A percentile compares a stretch with the other conserved stretches of the same genome.
phyloP scores from a whole-genome alignment of 2,797 vertebrate genomes.

The Harpagifer antarcticus region DNA sequence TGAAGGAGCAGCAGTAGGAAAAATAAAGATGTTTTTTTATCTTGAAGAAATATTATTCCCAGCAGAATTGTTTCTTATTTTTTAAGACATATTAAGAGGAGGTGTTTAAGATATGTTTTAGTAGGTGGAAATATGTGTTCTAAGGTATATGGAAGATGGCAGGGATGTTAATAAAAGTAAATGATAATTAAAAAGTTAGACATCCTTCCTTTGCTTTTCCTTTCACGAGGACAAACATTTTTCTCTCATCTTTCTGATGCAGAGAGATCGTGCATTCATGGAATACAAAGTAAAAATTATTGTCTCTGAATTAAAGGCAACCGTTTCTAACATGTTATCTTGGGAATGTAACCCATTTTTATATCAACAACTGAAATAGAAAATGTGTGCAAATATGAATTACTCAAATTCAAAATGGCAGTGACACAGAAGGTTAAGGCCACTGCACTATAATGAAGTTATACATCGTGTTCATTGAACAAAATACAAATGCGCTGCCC shows the following conservation, averaged over 20 bases:
- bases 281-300: background rate
- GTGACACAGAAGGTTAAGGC: background rate
- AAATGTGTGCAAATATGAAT: background rate
- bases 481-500: background rate
- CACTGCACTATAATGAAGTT: slow-evolving; percentile 11
- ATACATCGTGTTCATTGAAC: background rate
- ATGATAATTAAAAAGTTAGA: background rate
- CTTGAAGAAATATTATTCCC: too few relatives aligned
- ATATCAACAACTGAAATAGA: background rate
- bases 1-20: too few relatives aligned
- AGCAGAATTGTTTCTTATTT: too few relatives aligned
- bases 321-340: background rate
- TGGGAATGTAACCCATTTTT: too few relatives aligned
- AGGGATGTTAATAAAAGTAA: too few relatives aligned
- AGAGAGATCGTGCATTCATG: background rate
- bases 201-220: background rate
- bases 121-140: background rate
- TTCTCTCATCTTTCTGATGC: slow-evolving; percentile 2
- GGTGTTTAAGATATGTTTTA: too few relatives aligned
- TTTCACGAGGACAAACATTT: background rate
- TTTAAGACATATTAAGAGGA: too few relatives aligned
- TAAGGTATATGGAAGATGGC: background rate
- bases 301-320: background rate
- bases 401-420: background rate
- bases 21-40: too few relatives aligned